These are phyloP conservation scores for Ecliptopera silaceata DNA, from an alignment of 2,888 invertebrate genomes.

Conservation along the genomic window DNA sequence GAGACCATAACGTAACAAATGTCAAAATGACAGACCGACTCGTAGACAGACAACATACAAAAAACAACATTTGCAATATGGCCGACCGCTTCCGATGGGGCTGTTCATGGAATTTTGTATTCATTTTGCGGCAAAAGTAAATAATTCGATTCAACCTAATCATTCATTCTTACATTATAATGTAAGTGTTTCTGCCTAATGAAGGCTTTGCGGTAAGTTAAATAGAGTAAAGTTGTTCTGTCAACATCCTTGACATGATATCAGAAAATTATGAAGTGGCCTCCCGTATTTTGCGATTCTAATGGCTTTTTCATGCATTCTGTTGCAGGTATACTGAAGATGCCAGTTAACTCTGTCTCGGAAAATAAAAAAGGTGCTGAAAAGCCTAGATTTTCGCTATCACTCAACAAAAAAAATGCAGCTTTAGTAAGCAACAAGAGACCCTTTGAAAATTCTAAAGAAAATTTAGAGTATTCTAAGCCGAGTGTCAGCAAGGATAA, in stretches of 20 bases:
- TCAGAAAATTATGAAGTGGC: slow-evolving; percentile 59
- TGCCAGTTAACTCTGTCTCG: slow-evolving; percentile 77
- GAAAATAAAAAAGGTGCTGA: slow-evolving; percentile 74
- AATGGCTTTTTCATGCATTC: slow-evolving; percentile 32
- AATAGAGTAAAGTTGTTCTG: slow-evolving; percentile 37
- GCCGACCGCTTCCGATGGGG: slow-evolving; percentile 65
- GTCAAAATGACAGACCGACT: slow-evolving; percentile 10
- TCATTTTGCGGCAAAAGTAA: slow-evolving; percentile 56
- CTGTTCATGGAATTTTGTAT: slow-evolving; percentile 63
- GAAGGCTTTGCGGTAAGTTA: slow-evolving; percentile 69
- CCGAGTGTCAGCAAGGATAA: slow-evolving; percentile 57
- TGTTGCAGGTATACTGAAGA: slow-evolving; percentile 80
- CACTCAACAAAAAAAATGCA: slow-evolving; percentile 75
- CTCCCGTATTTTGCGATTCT: slow-evolving; percentile 43
- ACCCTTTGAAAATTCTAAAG: slow-evolving; percentile 51
- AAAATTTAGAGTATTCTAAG: slow-evolving; percentile 50
- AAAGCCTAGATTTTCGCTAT: slow-evolving; percentile 71
- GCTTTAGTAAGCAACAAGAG: slow-evolving; percentile 63
- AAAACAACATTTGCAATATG: slow-evolving; percentile 65
- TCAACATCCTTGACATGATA: slow-evolving; percentile 69
- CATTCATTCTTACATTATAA: slow-evolving; percentile 72
- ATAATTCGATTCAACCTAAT: slow-evolving; percentile 48
- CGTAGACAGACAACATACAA: slow-evolving; percentile 30
- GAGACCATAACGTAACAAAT: slow-evolving; percentile 3
- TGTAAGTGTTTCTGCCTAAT: slow-evolving; percentile 74